A percentile compares a stretch with the other conserved stretches of the same genome.
Evolutionary conservation across 2,113 vertebrate species (phyloP).

Genomic region (Tautogolabrus adspersus): DNA sequence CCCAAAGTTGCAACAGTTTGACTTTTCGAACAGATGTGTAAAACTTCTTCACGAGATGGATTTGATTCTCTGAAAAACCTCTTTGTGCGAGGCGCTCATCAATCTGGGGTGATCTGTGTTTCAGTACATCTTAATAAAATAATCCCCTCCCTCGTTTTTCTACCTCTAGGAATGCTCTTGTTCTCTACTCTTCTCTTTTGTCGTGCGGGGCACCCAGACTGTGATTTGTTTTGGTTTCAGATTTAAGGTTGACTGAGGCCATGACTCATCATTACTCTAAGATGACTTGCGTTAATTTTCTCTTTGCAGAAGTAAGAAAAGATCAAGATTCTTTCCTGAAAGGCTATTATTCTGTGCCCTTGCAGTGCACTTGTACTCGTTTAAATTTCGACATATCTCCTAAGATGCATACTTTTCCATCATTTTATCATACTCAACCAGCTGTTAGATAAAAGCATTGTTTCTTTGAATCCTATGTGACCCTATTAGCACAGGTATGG

Average conservation of each 20-base stretch:
- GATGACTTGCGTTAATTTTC: constrained; percentile 77
- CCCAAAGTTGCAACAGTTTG: constrained; percentile 63
- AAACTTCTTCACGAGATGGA: constrained; percentile 74
- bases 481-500: constrained; percentile 34
- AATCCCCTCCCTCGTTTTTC: constrained; percentile 82
- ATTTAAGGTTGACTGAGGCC: constrained; percentile 81
- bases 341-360: constrained; percentile 16
- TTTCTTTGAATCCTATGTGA: constrained; percentile 48
- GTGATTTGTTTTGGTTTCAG: constrained; percentile 84
- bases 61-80: constrained; percentile 74
- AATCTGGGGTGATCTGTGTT: constrained; percentile 82
- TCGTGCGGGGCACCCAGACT: constrained; percentile 76
- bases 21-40: constrained; percentile 80
- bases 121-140: constrained; percentile 87
- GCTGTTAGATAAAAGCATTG: constrained; percentile 30
- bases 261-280: constrained; percentile 83
- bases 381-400: constrained; percentile 14
- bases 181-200: constrained; percentile 82
- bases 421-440: constrained; percentile 43
- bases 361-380: constrained; percentile 13
- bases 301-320: constrained; percentile 48
- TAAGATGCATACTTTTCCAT: not conserved
- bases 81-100: constrained; percentile 78
- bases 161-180: constrained; percentile 85
- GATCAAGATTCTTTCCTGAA: constrained; percentile 23